Conservation (phyloP, 2,888 invertebrate species). For the Galerucella calmariensis region DNA sequence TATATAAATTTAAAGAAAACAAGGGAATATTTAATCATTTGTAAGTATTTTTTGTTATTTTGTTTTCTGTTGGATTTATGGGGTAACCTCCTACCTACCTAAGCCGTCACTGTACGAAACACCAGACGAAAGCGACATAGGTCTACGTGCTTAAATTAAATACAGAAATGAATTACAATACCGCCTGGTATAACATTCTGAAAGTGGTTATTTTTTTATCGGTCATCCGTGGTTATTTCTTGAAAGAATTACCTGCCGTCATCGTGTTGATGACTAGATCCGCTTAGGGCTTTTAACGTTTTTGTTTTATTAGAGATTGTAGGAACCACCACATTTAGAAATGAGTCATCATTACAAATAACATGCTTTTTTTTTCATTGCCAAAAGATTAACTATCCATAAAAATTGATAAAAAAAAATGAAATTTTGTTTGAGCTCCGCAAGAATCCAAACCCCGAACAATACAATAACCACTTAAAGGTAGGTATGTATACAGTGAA, state of each 20-base stretch:
- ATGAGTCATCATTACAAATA: not conserved
- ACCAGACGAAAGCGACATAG: not conserved
- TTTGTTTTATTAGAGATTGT: not conserved
- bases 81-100: too few species aligned
- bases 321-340: not conserved
- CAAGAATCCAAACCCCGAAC: too few species aligned
- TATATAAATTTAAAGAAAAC: not conserved
- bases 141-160: slow-evolving; percentile 6
- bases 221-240: slow-evolving; percentile 8
- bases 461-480: too few species aligned
- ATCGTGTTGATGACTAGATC: not conserved
- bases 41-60: too few species aligned
- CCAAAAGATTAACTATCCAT: too few species aligned
- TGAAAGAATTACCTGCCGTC: not conserved
- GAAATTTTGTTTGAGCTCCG: too few species aligned
- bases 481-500: too few species aligned
- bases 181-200: not conserved
- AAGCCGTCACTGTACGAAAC: not conserved
- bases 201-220: not conserved
- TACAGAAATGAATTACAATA: slow-evolving; percentile 10
- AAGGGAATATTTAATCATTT: not conserved
- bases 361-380: not conserved
- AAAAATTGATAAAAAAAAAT: too few species aligned
- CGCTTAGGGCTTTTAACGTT: not conserved
- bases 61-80: too few species aligned